A percentile compares a stretch with the other conserved stretches of the same genome.
These are phyloP conservation scores for Neuroscelio doddi DNA, from an alignment of 2,888 invertebrate genomes.

Conservation along the genomic window DNA sequence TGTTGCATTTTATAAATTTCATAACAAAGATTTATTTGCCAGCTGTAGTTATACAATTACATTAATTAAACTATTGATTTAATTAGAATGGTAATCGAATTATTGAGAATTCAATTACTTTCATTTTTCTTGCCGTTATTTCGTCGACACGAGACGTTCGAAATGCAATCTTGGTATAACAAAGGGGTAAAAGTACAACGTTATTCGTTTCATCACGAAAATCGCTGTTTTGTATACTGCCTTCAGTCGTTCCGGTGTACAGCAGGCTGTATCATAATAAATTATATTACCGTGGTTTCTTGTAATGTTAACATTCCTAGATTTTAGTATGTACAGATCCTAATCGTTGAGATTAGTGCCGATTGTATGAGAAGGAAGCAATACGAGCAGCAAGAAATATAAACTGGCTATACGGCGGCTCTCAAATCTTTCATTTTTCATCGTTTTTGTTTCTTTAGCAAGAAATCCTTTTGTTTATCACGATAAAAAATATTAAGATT, in stretches of 20 bases:
- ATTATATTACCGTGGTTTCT: slow-evolving; percentile 71
- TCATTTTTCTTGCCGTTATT: no score
- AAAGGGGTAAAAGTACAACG: no score
- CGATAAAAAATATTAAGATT: no score
- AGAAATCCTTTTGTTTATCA: no score
- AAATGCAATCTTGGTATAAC: no score
- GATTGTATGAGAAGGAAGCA: slow-evolving; percentile 45
- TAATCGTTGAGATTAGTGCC: slow-evolving; percentile 61
- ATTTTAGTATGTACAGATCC: slow-evolving; percentile 59
- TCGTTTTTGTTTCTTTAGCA: background rate
- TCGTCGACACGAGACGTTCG: no score
- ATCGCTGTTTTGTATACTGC: slow-evolving; percentile 53
- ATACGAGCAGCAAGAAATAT: slow-evolving; percentile 32
- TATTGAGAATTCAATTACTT: no score
- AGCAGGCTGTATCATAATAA: slow-evolving; percentile 71
- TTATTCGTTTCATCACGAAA: no score
- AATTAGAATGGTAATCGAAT: no score
- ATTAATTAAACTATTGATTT: no score
- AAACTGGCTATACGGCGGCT: background rate
- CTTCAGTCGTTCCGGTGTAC: slow-evolving; percentile 69
- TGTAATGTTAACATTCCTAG: slow-evolving; percentile 63
- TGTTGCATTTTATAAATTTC: background rate
- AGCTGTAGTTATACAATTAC: no score
- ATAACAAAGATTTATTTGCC: no score
- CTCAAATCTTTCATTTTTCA: background rate